A percentile compares a stretch with the other conserved stretches of the same genome.
Evolutionary conservation across 2,888 invertebrate genomes (phyloP).

Genomic region (Caradrina clavipalpis): DNA sequence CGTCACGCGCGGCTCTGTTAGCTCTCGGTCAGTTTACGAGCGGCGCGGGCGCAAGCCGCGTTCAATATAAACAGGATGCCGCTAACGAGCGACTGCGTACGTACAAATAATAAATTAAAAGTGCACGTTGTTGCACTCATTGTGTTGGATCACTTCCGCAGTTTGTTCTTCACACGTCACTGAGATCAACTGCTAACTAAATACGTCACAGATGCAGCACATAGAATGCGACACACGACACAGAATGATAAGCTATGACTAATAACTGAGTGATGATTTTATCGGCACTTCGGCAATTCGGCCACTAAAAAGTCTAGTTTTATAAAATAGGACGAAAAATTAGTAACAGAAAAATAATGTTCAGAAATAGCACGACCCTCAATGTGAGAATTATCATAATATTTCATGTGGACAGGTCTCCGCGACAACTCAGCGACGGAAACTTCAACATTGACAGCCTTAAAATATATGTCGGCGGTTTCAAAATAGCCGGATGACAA

Average conservation of each 20-base stretch:
- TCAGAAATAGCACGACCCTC: conserved; percentile 42
- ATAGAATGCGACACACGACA: no score
- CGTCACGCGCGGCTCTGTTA: conserved; percentile 16
- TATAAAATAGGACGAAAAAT: conserved; percentile 13
- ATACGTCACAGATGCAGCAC: conserved; percentile 20
- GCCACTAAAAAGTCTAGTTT: conserved; percentile 3
- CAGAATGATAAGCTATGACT: no score
- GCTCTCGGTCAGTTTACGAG: conserved; percentile 27
- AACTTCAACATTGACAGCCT: conserved; percentile 64
- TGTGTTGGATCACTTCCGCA: conserved; percentile 27
- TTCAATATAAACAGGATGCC: conserved; percentile 51
- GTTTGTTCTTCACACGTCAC: conserved; percentile 23
- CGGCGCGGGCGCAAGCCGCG: background rate
- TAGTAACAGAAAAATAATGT: conserved; percentile 5
- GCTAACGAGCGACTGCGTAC: conserved; percentile 33
- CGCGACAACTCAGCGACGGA: conserved; percentile 37
- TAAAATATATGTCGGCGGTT: conserved; percentile 59
- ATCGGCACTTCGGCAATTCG: no score
- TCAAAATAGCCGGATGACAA: conserved; percentile 72
- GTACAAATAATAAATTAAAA: conserved; percentile 29
- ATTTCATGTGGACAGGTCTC: conserved; percentile 23
- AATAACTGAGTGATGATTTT: background rate
- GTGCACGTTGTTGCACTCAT: conserved; percentile 27
- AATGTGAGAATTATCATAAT: conserved; percentile 39
- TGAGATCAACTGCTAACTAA: background rate